Evolutionary conservation across 2,113 vertebrate species (phyloP), one percentile per base, ranked within the genome.

Genomic region (Hymenochirus boettgeri): DNA sequence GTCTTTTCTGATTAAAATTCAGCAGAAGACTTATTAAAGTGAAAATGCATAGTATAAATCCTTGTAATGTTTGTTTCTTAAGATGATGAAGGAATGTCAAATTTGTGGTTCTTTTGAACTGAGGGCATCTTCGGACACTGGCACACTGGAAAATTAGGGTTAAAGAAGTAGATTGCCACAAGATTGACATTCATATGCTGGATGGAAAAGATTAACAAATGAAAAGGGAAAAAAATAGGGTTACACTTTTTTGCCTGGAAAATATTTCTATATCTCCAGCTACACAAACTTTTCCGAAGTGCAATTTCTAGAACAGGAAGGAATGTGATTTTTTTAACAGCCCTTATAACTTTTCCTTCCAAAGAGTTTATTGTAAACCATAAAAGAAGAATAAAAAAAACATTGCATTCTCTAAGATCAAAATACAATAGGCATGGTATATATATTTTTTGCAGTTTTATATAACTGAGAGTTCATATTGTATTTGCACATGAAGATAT

Each of bases 331-430:
- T 57, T 74, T 76, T n/a, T n/a, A 71, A 90, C 88, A 90, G 87
- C 88, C 88, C 88, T 90, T 90, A 84, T 83, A 84, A 87, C 85
- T 83, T 82, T 90, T 88, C 83, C 85, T 86, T 88, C 84, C 86
- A 65, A 80, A 80, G 70, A 81, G 81, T 81, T 85, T 85, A 85
- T 77, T 86, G 85, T 86, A 87, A 90, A 90, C 85, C 82, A 84
- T 86, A 83, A 87, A 82, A 47, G 29, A 87, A 77, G 22, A 48
- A 21, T 22, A 2, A 21, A 23, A 13, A 48, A n/a, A n/a, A n/a
- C n/a, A n/a, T 1, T n/a, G 6, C 13, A n/a, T n/a, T n/a, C n/a
- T n/a, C n/a, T n/a, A n/a, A n/a, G n/a, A n/a, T n/a, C n/a, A n/a
- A n/a, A n/a, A n/a, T n/a, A n/a, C n/a, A n/a, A n/a, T n/a, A n/a